These are phyloP conservation scores for Himalopsyche phryganea DNA, from an alignment of 1,140 invertebrate genomes.

Conservation along the genomic window DNA sequence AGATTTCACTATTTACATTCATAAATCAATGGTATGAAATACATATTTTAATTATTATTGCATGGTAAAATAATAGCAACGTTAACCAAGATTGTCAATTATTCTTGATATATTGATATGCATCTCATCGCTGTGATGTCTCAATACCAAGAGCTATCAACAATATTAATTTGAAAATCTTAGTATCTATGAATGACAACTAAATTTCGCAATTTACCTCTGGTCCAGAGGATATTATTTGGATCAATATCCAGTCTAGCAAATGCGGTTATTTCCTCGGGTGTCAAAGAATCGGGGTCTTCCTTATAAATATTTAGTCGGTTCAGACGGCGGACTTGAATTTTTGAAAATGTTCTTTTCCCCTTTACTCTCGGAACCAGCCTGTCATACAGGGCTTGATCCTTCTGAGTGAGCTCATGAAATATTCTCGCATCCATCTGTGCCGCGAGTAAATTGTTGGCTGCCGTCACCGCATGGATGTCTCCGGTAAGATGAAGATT, in stretches of 20 bases:
- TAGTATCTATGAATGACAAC: too few species aligned
- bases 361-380: conserved; percentile 80
- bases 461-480: conserved; percentile 96
- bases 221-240: conserved; percentile 86
- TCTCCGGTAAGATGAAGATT: conserved; percentile 98
- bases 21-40: too few species aligned
- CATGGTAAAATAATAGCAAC: too few species aligned
- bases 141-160: too few species aligned
- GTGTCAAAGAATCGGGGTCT: conserved; percentile 76
- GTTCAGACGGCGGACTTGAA: conserved; percentile 75
- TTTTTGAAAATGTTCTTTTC: conserved; percentile 74
- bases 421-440: conserved; percentile 93
- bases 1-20: too few species aligned
- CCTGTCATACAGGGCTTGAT: conserved; percentile 82
- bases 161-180: too few species aligned
- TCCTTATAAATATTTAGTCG: conserved; percentile 86
- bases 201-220: too few species aligned
- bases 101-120: too few species aligned
- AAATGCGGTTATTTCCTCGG: conserved; percentile 78
- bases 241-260: conserved; percentile 89
- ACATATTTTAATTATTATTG: too few species aligned
- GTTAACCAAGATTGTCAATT: too few species aligned
- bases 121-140: too few species aligned
- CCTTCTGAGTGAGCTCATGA: conserved; percentile 88
- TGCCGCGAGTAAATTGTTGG: conserved; percentile 95